phyloP scores from a whole-genome alignment of 1,140 invertebrate species.

The Drosophila bifasciata region DNA sequence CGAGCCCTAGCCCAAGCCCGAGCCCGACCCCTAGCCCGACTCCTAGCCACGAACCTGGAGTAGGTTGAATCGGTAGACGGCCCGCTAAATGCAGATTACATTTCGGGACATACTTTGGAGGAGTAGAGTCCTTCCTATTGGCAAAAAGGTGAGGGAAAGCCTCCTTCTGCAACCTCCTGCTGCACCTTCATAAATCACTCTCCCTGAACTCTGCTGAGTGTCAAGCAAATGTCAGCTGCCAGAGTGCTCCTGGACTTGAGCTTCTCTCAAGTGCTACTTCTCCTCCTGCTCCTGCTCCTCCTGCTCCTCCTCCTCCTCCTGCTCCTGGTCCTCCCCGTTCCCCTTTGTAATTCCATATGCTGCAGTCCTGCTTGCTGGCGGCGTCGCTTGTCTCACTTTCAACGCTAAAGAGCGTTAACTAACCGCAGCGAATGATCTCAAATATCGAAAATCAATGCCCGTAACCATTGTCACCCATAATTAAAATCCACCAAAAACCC shows the following conservation, averaged over 20 bases:
- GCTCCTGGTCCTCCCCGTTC: constrained; percentile 30
- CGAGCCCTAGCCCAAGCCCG: too few species aligned
- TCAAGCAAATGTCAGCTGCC: constrained; percentile 20
- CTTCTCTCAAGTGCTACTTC: constrained; percentile 64
- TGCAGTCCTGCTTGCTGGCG: constrained; percentile 29
- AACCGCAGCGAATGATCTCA: constrained; percentile 79
- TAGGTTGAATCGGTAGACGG: constrained; percentile 17
- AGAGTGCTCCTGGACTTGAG: not conserved
- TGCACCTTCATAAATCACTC: not conserved
- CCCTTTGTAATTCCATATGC: constrained; percentile 67
- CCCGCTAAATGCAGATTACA: constrained; percentile 45
- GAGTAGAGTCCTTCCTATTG: too few species aligned
- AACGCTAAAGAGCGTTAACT: constrained; percentile 77
- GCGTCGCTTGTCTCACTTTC: constrained; percentile 41
- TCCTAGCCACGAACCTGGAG: not conserved
- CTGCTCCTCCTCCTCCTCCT: too few species aligned
- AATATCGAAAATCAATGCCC: constrained; percentile 82
- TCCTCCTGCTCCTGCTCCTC: too few species aligned
- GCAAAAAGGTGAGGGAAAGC: too few species aligned
- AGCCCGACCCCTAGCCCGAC: too few species aligned
- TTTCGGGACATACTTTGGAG: constrained; percentile 1
- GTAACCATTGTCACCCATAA: constrained; percentile 75
- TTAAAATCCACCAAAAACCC: constrained; percentile 66
- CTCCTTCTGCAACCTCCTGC: too few species aligned
- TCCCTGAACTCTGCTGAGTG: too few species aligned